These are phyloP conservation scores for Gopherus evgoodei DNA, from an alignment of 2,113 vertebrate species.

Conservation along the genomic window DNA sequence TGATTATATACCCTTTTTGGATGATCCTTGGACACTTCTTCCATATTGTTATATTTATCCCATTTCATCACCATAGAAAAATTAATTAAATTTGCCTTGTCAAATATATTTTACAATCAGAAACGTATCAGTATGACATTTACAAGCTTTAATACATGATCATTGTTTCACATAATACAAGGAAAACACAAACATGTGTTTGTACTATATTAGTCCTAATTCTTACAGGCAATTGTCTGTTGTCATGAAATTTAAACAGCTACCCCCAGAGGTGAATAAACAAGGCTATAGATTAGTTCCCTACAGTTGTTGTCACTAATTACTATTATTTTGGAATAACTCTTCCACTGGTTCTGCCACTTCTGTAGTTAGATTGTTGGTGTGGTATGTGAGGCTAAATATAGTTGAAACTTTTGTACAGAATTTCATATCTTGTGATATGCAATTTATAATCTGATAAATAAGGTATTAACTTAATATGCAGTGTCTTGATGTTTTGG, in stretches of 20 bases:
- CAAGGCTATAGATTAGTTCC: not conserved
- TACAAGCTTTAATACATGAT: not conserved
- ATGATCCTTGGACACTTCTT: not conserved
- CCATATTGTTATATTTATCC: not conserved
- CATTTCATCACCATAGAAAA: not conserved
- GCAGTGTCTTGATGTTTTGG: not conserved
- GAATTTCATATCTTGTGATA: not conserved
- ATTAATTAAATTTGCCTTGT: not conserved
- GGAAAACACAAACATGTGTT: not conserved
- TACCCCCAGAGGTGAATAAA: fast-evolving
- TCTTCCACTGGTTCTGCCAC: not conserved
- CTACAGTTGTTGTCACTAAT: not conserved
- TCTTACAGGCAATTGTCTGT: conserved; percentile 6
- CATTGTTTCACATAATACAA: not conserved
- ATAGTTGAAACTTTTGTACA: not conserved
- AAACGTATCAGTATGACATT: not conserved
- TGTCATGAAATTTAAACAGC: not conserved
- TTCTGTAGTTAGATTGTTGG: not conserved
- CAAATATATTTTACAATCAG: not conserved
- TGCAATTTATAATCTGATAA: not conserved
- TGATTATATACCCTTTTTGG: not conserved
- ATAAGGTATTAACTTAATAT: not conserved
- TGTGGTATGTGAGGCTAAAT: not conserved
- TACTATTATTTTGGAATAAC: not conserved
- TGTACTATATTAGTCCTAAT: not conserved